These are phyloP conservation scores for Phrynosoma blainvillii DNA, from an alignment of 2,113 vertebrate genomes.

Conservation along the genomic window DNA sequence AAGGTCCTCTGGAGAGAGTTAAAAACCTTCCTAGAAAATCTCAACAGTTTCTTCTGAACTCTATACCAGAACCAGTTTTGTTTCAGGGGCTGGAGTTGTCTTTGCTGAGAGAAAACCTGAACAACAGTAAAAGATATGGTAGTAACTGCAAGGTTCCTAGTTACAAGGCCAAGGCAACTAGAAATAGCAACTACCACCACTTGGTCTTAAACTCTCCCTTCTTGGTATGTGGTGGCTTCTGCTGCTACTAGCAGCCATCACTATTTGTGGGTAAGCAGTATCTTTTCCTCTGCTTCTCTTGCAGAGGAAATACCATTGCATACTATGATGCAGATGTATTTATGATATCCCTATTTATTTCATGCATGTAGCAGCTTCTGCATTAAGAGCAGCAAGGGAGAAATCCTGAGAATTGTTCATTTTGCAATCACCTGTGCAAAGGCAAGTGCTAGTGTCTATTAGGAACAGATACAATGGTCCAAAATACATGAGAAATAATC, in stretches of 20 bases:
- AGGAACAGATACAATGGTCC: neutral
- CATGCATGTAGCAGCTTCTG: neutral
- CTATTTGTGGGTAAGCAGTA: neutral
- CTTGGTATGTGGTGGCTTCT: neutral
- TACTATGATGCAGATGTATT: neutral
- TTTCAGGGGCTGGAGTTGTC: too few species aligned
- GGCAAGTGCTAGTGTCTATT: neutral
- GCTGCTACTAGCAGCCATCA: neutral
- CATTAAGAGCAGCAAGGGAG: neutral
- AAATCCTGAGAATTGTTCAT: neutral
- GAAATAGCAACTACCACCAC: neutral
- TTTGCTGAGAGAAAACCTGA: too few species aligned
- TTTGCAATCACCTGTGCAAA: neutral
- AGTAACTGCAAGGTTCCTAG: too few species aligned
- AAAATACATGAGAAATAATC: too few species aligned
- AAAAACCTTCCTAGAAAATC: too few species aligned
- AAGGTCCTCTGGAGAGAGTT: too few species aligned
- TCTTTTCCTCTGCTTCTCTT: neutral
- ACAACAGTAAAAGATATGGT: too few species aligned
- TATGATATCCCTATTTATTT: neutral
- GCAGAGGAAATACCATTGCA: neutral
- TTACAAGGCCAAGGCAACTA: neutral
- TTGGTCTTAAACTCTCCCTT: neutral
- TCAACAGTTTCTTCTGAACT: too few species aligned
- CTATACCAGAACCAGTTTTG: too few species aligned